phyloP scores from a whole-genome alignment of 1,140 invertebrate genomes.

The Parasteatoda tepidariorum region DNA sequence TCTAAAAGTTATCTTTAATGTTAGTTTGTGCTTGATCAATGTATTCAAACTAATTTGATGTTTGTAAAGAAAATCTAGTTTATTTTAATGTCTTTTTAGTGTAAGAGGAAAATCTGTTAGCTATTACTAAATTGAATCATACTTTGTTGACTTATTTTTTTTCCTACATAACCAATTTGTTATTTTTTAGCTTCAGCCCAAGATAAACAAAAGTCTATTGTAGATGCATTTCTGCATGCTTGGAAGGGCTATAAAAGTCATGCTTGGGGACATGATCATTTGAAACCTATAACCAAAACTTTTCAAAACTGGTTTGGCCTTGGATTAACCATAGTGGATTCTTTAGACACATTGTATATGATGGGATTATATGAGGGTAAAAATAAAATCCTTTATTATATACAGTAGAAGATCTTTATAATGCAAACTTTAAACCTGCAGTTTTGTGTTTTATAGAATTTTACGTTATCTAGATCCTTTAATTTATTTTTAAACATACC shows the following conservation, averaged over 20 bases:
- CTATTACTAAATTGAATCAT: too few relatives aligned
- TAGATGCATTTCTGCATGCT: slow-evolving; percentile 88
- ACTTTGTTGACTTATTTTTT: too few relatives aligned
- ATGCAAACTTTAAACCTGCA: neutral
- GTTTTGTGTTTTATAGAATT: slow-evolving; percentile 11
- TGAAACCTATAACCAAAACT: slow-evolving; percentile 85
- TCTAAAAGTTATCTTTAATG: too few relatives aligned
- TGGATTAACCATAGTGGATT: slow-evolving; percentile 90
- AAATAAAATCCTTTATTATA: neutral
- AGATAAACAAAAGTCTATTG: slow-evolving; percentile 81
- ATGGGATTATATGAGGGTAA: slow-evolving; percentile 89
- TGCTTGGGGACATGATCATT: slow-evolving; percentile 95
- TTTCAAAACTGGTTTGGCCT: slow-evolving; percentile 91
- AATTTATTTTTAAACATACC: neutral
- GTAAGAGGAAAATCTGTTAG: too few relatives aligned
- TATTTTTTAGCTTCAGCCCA: slow-evolving; percentile 77
- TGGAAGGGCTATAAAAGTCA: slow-evolving; percentile 91
- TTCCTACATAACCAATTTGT: too few relatives aligned
- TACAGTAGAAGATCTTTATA: neutral
- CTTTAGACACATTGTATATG: slow-evolving; percentile 90
- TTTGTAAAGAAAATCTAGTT: too few relatives aligned
- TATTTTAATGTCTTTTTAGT: too few relatives aligned
- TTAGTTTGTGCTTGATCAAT: too few relatives aligned
- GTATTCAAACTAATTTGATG: too few relatives aligned
- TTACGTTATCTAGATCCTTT: neutral